Evolutionary conservation across 2,113 vertebrate species (phyloP).

Genomic region (Scartelaos histophorus): DNA sequence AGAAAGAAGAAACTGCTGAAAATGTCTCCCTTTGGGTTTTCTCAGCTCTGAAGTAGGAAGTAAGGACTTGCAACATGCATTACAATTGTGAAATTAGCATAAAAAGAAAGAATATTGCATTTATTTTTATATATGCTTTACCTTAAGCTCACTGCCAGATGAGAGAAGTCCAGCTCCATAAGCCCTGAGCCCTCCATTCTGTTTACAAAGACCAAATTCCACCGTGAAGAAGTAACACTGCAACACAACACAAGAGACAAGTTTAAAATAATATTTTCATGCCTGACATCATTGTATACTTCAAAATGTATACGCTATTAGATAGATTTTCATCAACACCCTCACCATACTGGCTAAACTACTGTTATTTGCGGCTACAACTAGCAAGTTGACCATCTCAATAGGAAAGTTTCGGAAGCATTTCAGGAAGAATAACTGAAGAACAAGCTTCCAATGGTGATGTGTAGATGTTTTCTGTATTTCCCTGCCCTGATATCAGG

Average conservation of each 20-base stretch:
- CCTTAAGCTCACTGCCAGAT: constrained; percentile 88
- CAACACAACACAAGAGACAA: constrained; percentile 20
- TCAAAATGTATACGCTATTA: neutral
- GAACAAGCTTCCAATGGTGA: too few relatives aligned
- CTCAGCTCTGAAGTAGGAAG: neutral
- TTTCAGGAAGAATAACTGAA: too few relatives aligned
- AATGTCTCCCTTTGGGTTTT: neutral
- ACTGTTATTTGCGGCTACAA: neutral
- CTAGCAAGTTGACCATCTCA: too few relatives aligned
- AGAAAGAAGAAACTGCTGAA: neutral
- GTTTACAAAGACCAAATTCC: constrained; percentile 90
- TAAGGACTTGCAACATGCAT: neutral
- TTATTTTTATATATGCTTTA: constrained; percentile 43
- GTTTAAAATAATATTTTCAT: neutral
- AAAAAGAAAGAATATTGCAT: neutral
- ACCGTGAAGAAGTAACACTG: constrained; percentile 94
- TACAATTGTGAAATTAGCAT: neutral
- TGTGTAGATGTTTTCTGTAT: too few relatives aligned
- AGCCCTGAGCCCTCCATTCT: constrained; percentile 84
- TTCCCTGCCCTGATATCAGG: too few relatives aligned
- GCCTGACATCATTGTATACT: neutral
- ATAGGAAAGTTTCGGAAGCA: too few relatives aligned
- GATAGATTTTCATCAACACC: neutral
- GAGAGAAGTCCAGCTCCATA: constrained; percentile 90
- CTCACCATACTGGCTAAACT: neutral